These are phyloP conservation scores for Sceloporus tristichus DNA, from an alignment of 2,113 vertebrate species.

Conservation along the genomic window DNA sequence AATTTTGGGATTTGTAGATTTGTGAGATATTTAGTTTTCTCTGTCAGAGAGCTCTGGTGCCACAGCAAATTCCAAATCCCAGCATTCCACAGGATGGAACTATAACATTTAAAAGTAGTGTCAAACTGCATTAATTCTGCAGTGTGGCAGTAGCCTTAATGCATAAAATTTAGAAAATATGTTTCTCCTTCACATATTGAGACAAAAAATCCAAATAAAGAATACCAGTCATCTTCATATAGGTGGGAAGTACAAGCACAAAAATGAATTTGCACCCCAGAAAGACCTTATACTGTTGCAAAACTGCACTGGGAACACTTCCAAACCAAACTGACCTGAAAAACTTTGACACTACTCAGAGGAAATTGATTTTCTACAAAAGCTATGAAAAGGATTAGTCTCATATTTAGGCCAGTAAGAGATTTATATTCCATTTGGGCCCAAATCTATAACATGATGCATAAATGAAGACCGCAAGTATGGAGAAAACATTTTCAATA, in stretches of 20 bases:
- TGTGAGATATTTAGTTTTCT: too few relatives aligned
- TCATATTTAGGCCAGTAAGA: slow-evolving; percentile 67
- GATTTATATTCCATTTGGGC: slow-evolving; percentile 63
- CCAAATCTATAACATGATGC: slow-evolving; percentile 44
- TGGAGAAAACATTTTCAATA: slow-evolving; percentile 5
- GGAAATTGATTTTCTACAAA: slow-evolving; percentile 77
- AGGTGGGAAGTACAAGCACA: slow-evolving; percentile 51
- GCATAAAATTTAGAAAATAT: too few relatives aligned
- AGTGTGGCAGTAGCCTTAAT: too few relatives aligned
- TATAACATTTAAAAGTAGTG: too few relatives aligned
- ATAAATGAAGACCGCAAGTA: slow-evolving; percentile 11
- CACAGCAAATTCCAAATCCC: too few relatives aligned
- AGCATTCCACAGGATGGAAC: too few relatives aligned
- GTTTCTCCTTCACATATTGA: slow-evolving; percentile 38
- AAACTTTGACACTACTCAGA: slow-evolving; percentile 68
- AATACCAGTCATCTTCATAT: slow-evolving; percentile 35
- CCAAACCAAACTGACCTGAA: slow-evolving; percentile 68
- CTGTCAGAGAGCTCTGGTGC: too few relatives aligned
- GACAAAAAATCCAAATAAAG: slow-evolving; percentile 25
- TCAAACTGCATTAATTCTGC: too few relatives aligned
- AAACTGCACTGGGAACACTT: slow-evolving; percentile 46
- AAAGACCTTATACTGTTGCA: slow-evolving; percentile 11
- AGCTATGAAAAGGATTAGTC: slow-evolving; percentile 70
- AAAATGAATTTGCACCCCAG: slow-evolving; percentile 55
- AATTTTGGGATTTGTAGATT: too few relatives aligned